These are phyloP conservation scores for Leucoraja ocellata DNA, from an alignment of 2,797 vertebrate species.

Conservation along the genomic window DNA sequence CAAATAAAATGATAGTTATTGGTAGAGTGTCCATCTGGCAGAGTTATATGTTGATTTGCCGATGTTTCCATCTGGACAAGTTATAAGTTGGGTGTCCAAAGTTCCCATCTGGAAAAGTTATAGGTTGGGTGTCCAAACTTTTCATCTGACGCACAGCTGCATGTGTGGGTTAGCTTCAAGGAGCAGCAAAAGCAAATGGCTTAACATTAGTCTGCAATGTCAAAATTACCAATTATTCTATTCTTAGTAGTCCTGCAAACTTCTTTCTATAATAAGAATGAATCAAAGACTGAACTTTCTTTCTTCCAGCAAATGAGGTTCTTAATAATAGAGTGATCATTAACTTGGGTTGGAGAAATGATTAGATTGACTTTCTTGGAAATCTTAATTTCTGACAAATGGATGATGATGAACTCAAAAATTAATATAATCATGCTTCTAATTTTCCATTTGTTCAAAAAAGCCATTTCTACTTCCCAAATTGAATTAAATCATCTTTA, in stretches of 20 bases:
- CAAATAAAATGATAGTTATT: neutral
- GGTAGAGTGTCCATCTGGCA: neutral
- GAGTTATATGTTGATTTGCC: too few species aligned
- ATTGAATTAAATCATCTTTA: neutral
- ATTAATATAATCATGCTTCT: neutral
- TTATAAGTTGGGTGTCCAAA: neutral
- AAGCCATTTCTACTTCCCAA: neutral
- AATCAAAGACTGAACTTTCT: neutral
- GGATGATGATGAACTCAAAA: neutral
- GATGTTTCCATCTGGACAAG: neutral
- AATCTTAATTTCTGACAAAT: neutral
- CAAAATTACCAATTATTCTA: neutral
- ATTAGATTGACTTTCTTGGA: neutral
- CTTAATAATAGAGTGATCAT: conserved; percentile 25
- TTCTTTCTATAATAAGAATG: neutral
- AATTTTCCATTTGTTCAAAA: neutral
- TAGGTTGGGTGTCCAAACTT: neutral
- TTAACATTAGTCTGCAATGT: neutral
- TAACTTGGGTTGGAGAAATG: conserved; percentile 14
- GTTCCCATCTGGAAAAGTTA: neutral
- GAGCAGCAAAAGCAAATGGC: neutral
- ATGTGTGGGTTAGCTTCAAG: too few species aligned
- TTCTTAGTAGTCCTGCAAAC: neutral
- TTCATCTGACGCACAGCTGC: neutral
- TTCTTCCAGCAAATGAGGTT: neutral